Conservation (phyloP, 2,113 vertebrate genomes). For the Rhinopomastus cyanomelas region DNA sequence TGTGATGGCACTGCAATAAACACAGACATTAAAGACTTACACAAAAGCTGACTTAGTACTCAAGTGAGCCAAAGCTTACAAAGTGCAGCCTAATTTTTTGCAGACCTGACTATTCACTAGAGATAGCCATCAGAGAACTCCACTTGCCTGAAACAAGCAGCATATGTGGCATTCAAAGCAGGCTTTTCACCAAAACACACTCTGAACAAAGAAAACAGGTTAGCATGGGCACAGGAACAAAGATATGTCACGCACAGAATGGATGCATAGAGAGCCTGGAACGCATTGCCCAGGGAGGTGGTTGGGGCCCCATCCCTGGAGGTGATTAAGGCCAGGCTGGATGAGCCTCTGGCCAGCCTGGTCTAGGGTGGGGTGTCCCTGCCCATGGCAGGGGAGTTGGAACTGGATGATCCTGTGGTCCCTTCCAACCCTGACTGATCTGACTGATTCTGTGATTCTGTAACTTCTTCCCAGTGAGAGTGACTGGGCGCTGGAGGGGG, state of each 20-base stretch:
- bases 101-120: background rate
- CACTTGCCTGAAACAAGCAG: background rate
- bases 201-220: background rate
- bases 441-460: too few species aligned
- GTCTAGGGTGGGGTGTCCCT: too few species aligned
- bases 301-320: too few species aligned
- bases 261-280: too few species aligned
- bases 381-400: too few species aligned
- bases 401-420: too few species aligned
- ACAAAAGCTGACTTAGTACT: background rate
- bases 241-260: background rate
- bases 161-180: background rate
- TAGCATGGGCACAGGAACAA: background rate
- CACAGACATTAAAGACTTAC: background rate
- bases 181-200: background rate
- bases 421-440: too few species aligned
- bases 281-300: too few species aligned
- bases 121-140: background rate
- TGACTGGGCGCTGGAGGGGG: too few species aligned
- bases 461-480: too few species aligned
- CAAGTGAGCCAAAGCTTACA: background rate
- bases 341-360: too few species aligned
- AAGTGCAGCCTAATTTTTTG: background rate
- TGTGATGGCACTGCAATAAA: background rate
- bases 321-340: too few species aligned